Evolutionary conservation across 2,797 vertebrate genomes (phyloP).

Genomic region (Paratrypauchen microcephalus): DNA sequence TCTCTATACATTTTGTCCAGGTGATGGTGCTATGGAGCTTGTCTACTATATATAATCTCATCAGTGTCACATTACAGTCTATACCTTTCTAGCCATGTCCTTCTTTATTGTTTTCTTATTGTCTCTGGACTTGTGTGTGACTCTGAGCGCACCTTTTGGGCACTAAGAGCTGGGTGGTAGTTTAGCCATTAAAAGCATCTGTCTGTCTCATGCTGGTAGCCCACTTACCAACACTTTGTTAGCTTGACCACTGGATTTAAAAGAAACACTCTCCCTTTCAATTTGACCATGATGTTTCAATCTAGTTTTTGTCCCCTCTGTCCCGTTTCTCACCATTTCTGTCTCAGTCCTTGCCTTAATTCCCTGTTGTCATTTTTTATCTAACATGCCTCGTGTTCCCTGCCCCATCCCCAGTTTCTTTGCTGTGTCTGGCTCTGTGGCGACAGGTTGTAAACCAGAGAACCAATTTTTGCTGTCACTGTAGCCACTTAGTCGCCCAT

Average conservation of each 20-base stretch:
- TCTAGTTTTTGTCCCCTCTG: conserved; percentile 43
- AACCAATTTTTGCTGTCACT: conserved; percentile 99
- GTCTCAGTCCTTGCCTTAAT: conserved; percentile 44
- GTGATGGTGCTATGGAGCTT: conserved; percentile 82
- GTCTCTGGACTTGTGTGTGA: conserved; percentile 4
- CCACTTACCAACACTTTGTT: conserved; percentile 64
- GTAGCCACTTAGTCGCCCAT: conserved; percentile 98
- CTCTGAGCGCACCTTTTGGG: neutral
- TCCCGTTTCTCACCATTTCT: conserved; percentile 37
- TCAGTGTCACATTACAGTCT: conserved; percentile 51
- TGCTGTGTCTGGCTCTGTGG: conserved; percentile 86
- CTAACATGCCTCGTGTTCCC: conserved; percentile 14
- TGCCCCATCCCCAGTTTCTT: conserved; percentile 51
- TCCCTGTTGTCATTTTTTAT: conserved; percentile 44
- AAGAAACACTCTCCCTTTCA: conserved; percentile 65
- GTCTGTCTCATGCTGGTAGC: conserved; percentile 35
- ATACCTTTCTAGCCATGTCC: conserved; percentile 7
- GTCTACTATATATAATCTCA: conserved; percentile 37
- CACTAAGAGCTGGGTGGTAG: conserved; percentile 40
- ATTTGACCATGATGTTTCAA: conserved; percentile 58
- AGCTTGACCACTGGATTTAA: conserved; percentile 69
- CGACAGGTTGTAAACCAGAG: conserved; percentile 97
- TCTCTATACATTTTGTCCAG: conserved; percentile 69
- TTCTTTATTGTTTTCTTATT: conserved; percentile 8
- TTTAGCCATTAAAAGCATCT: conserved; percentile 57